A percentile compares a stretch with the other conserved stretches of the same genome.
phyloP scores from a whole-genome alignment of 2,888 invertebrate genomes.

The Amphipyra berbera region DNA sequence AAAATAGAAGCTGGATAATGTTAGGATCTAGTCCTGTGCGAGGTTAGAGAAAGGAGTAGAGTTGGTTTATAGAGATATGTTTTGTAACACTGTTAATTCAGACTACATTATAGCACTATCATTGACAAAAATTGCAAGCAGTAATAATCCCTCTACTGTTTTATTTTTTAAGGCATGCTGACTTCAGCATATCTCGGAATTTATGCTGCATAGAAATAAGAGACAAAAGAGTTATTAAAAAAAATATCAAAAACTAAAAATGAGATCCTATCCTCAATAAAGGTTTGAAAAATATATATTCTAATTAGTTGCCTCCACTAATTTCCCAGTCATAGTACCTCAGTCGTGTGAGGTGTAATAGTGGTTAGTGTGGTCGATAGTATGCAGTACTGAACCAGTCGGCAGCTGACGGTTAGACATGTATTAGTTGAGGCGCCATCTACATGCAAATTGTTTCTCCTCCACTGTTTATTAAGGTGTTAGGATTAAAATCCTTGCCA shows the following conservation, averaged over 20 bases:
- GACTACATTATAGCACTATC: too few relatives aligned
- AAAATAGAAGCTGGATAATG: constrained; percentile 86
- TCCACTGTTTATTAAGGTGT: constrained; percentile 68
- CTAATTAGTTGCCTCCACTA: constrained; percentile 51
- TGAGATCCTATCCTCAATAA: too few relatives aligned
- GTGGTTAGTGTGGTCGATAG: constrained; percentile 79
- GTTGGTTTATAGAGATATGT: constrained; percentile 43
- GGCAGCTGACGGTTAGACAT: constrained; percentile 79
- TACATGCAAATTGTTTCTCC: constrained; percentile 80
- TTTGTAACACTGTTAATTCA: neutral
- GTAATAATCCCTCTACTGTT: too few relatives aligned
- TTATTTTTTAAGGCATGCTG: too few relatives aligned
- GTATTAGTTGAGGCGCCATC: constrained; percentile 78
- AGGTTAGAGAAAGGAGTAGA: constrained; percentile 66
- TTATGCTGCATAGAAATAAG: too few relatives aligned
- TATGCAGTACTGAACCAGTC: constrained; percentile 82
- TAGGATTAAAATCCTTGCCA: constrained; percentile 66
- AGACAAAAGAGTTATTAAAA: too few relatives aligned
- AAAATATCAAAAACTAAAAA: too few relatives aligned
- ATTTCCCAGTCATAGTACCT: constrained; percentile 63
- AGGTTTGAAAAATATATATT: neutral
- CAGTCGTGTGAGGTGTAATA: constrained; percentile 70
- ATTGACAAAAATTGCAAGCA: too few relatives aligned
- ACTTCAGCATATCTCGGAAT: too few relatives aligned
- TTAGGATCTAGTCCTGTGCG: constrained; percentile 80